Conservation (phyloP, 2,113 vertebrate genomes). For the Sterna hirundo region DNA sequence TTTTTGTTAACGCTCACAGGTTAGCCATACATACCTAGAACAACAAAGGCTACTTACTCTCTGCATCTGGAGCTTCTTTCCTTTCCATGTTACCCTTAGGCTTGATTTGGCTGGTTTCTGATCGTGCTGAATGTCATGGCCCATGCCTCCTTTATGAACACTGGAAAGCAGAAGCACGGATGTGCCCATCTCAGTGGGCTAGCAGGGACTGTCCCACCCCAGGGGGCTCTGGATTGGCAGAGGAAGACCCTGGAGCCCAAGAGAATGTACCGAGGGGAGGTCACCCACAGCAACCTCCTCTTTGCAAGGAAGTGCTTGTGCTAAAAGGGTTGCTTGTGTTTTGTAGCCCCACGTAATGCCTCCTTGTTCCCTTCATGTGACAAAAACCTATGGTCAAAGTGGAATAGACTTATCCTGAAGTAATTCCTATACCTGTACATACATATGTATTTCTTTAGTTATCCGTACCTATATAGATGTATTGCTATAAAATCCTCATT, state of each 20-base stretch:
- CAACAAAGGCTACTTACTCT: not conserved
- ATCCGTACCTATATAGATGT: not conserved
- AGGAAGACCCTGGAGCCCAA: not conserved
- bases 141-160: not conserved
- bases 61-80: not conserved
- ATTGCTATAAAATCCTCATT: not conserved
- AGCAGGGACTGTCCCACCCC: not conserved
- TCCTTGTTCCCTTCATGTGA: not conserved
- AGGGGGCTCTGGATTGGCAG: not conserved
- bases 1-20: not conserved
- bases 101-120: not conserved
- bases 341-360: accelerated
- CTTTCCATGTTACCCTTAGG: not conserved
- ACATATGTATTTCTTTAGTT: not conserved
- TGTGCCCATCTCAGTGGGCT: not conserved
- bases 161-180: not conserved
- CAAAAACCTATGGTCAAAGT: not conserved
- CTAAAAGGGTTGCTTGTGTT: not conserved
- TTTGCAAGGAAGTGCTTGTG: not conserved
- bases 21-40: not conserved
- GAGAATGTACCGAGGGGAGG: not conserved
- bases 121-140: not conserved
- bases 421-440: not conserved
- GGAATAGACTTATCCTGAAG: not conserved
- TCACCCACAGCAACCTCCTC: not conserved